Percentiles rank a stretch among this genome's conserved stretches.
Conservation (phyloP, 1,140 invertebrate genomes). For the Popillia japonica region DNA sequence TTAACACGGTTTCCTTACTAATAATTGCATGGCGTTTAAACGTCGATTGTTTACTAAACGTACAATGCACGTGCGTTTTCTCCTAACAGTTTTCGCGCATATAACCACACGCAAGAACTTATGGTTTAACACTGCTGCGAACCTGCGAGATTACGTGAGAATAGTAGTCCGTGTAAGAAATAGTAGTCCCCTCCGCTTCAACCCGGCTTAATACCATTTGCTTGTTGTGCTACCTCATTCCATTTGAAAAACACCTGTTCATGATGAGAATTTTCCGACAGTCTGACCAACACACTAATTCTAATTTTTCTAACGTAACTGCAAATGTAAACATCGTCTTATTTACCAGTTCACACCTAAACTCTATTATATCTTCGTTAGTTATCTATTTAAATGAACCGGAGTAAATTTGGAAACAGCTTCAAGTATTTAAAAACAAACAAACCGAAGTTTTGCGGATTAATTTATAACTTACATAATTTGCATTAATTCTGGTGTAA, state of each 20-base stretch:
- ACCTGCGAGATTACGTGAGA: constrained; percentile 44
- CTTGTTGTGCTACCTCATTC: constrained; percentile 57
- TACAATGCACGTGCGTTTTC: background rate
- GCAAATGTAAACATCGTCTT: background rate
- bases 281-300: constrained; percentile 62
- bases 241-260: constrained; percentile 74
- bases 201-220: background rate
- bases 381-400: no score
- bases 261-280: constrained; percentile 70
- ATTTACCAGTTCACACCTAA: background rate
- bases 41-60: background rate
- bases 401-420: background rate
- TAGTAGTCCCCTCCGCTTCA: constrained; percentile 49
- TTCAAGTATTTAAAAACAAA: background rate
- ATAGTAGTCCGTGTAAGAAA: constrained; percentile 35
- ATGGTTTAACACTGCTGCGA: constrained; percentile 36
- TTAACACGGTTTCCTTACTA: no score
- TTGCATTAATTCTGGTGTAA: constrained; percentile 14
- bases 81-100: background rate
- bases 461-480: constrained; percentile 42
- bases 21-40: constrained; percentile 10
- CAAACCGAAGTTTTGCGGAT: background rate
- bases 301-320: background rate
- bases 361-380: background rate
- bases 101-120: constrained; percentile 20